phyloP scores from a whole-genome alignment of 2,888 invertebrate genomes.

The Ophioninae sp. region DNA sequence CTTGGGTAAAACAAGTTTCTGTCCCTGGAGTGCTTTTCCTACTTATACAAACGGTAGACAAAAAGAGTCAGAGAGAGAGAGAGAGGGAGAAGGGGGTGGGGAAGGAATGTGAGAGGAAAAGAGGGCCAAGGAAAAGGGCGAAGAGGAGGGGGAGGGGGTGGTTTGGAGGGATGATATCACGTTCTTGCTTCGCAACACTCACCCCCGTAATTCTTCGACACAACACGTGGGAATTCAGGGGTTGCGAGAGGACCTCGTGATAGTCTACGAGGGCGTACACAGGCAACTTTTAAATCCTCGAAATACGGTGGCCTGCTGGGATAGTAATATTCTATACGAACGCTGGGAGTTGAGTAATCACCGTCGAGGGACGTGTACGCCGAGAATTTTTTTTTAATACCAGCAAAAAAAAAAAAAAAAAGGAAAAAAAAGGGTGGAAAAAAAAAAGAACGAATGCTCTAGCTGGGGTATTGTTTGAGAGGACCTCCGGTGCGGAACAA shows the following conservation, averaged over 20 bases:
- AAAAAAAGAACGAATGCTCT: too few relatives aligned
- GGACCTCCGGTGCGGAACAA: conserved; percentile 22
- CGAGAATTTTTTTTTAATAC: conserved; percentile 32
- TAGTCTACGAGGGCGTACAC: conserved; percentile 9
- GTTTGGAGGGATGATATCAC: conserved; percentile 8
- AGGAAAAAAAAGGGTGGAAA: too few relatives aligned
- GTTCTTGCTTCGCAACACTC: conserved; percentile 42
- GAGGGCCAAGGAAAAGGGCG: conserved; percentile 6
- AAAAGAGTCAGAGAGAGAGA: conserved; percentile 28
- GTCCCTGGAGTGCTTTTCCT: conserved; percentile 55
- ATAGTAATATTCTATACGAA: conserved; percentile 38
- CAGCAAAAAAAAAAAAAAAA: not conserved
- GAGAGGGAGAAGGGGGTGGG: not conserved
- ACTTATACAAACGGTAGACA: conserved; percentile 40
- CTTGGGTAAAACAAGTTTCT: conserved; percentile 44
- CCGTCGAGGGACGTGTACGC: conserved; percentile 51
- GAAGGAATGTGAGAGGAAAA: not conserved
- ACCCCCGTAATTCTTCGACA: conserved; percentile 51
- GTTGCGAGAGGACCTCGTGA: conserved; percentile 21
- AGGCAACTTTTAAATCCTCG: conserved; percentile 53
- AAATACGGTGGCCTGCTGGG: conserved; percentile 26
- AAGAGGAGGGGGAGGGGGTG: not conserved
- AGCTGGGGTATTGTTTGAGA: conserved; percentile 14
- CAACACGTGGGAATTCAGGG: conserved; percentile 47
- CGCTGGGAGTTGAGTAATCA: conserved; percentile 37